Evolutionary conservation across 2,113 vertebrate genomes (phyloP).

Genomic region (Gopherus flavomarginatus): DNA sequence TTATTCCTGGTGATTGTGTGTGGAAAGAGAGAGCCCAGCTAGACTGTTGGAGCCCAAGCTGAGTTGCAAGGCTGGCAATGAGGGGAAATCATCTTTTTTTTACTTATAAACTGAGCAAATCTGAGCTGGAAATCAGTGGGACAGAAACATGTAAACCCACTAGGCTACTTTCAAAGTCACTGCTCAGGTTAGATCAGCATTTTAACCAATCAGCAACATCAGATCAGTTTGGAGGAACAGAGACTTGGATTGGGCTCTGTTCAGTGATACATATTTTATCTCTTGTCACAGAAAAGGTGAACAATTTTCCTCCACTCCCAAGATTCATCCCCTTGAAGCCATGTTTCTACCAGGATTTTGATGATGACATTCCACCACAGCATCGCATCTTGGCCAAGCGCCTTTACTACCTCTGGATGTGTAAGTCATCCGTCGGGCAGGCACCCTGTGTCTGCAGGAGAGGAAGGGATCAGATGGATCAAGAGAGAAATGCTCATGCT

Average conservation of each 20-base stretch:
- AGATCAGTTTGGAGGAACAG: neutral
- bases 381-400: constrained; percentile 94
- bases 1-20: neutral
- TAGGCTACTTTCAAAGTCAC: neutral
- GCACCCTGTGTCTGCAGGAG: neutral
- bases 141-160: neutral
- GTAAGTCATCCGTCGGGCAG: constrained; percentile 80
- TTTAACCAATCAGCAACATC: neutral
- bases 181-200: neutral
- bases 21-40: neutral
- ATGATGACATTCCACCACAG: constrained; percentile 94
- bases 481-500: neutral
- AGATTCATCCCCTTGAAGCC: constrained; percentile 95
- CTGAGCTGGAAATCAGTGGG: neutral
- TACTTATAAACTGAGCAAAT: rapidly evolving
- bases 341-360: constrained; percentile 98
- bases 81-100: neutral
- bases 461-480: neutral
- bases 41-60: neutral
- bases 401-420: constrained; percentile 98
- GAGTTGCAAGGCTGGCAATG: neutral
- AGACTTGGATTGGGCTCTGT: neutral
- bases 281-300: constrained; percentile 84
- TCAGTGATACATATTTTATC: neutral
- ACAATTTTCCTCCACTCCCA: constrained; percentile 96